Percentiles rank a stretch among this genome's conserved stretches.
Conservation (phyloP, 2,888 invertebrate genomes). For the Lapara coniferarum region DNA sequence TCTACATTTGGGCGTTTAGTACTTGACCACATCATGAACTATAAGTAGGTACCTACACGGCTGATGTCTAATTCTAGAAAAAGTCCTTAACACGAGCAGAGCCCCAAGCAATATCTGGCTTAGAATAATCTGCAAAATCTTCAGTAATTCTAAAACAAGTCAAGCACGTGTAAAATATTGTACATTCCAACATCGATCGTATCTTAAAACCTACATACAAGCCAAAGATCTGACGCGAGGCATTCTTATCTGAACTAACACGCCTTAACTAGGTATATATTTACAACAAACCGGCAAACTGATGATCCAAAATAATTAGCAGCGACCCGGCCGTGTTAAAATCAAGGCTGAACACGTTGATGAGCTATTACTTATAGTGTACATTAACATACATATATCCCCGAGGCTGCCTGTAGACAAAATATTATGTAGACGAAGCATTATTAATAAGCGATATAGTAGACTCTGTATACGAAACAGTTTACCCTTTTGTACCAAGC, state of each 20-base stretch:
- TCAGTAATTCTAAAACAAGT: not conserved
- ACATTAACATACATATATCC: not conserved
- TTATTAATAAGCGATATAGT: not conserved
- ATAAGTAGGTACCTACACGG: no score
- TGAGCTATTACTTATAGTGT: constrained; percentile 3
- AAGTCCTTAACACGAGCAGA: no score
- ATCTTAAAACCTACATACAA: not conserved
- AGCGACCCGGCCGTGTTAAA: not conserved
- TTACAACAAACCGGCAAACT: constrained; percentile 8
- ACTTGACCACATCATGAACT: no score
- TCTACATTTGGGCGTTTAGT: no score
- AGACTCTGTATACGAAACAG: no score
- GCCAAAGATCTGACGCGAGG: not conserved
- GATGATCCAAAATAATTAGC: constrained; percentile 19
- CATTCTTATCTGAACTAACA: not conserved
- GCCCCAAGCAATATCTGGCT: no score
- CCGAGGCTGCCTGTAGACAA: constrained; percentile 4
- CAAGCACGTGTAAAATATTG: no score
- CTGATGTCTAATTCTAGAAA: no score
- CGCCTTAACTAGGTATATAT: not conserved
- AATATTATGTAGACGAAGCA: not conserved
- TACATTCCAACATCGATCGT: not conserved
- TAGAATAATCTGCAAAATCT: no score
- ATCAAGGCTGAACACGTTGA: constrained; percentile 18
- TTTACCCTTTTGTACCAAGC: no score